Evolutionary conservation across 2,888 invertebrate species (phyloP), one percentile per base, ranked within the genome.

Genomic region (Chrysolina haemoptera): DNA sequence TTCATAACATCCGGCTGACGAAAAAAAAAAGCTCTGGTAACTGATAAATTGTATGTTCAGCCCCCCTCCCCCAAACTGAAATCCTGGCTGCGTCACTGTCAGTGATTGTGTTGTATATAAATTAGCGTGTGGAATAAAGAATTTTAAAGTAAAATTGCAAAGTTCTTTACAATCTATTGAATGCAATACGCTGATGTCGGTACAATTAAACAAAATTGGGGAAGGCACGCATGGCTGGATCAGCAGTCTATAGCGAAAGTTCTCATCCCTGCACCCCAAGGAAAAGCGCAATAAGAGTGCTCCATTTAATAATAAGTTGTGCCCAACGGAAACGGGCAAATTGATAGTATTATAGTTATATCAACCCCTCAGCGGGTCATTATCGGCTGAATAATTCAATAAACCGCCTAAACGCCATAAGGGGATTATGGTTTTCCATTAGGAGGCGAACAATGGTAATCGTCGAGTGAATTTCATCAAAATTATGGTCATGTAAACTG

Each of bases 351-450:
- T 75, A 75, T 22, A 41, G 8, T 71, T 53, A 70, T 50, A 55
- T 18, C 55, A 67, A 62, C 71, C 76, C 71, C 68, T 74, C 48
- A 53, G 62, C 68, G 53, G 53, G 67, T 70, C 68, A 74, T 76
- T 74, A 74, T 69, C 67, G 66, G 16, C 68, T 76, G 70, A 71
- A 76, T 76, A 74, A 74, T 76, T 76, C 43, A 76, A 76, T 70
- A 70, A 74, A 73, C 59, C 40, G 63, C 53, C 55, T 70, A 64
- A 75, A 70, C 66, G 64, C 43, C 69, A 70, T 75, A 67, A 53
- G 53, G 53, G 53, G 50, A 53, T 67, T 22, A 65, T 48, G 18
- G 67, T 53, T 53, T 53, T 50, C 48, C 48, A 27, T 50, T 16
- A 46, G 66, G 20, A 10, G 14, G 2, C 8, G 48, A 48, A 46